A percentile compares a stretch with the other conserved stretches of the same genome.
Conservation (phyloP, 2,888 invertebrate species). For the Alviniconcha strummeri region DNA sequence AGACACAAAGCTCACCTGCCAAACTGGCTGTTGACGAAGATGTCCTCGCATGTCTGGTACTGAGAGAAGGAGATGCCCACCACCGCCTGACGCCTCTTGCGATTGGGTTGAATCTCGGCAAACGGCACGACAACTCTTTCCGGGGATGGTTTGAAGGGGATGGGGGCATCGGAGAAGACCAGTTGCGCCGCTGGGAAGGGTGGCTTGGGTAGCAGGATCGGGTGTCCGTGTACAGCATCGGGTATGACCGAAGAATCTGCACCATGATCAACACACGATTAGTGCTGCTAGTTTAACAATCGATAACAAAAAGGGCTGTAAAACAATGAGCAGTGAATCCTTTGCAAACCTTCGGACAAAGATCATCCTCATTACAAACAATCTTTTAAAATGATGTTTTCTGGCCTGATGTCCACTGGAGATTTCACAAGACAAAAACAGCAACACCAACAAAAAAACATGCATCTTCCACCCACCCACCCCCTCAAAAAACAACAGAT, state of each 20-base stretch:
- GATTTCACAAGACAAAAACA: no score
- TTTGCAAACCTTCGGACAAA: no score
- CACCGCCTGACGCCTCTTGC: constrained; percentile 5
- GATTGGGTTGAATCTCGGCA: not conserved
- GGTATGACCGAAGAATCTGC: not conserved
- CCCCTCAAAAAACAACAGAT: no score
- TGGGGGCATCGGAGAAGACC: constrained; percentile 41
- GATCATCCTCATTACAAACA: no score
- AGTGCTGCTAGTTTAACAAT: no score
- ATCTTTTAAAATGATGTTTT: no score
- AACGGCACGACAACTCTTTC: not conserved
- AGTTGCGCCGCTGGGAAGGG: constrained; percentile 36
- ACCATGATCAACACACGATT: no score
- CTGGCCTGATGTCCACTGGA: no score
- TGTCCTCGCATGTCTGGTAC: constrained; percentile 21
- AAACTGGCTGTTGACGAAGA: constrained; percentile 34
- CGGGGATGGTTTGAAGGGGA: constrained; percentile 31
- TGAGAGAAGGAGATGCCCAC: not conserved
- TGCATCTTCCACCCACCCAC: no score
- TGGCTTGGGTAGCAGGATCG: constrained; percentile 21
- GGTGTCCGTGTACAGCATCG: constrained; percentile 17
- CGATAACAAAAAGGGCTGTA: no score
- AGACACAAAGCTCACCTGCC: constrained; percentile 17
- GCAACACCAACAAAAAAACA: no score
- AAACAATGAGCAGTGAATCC: no score